Evolutionary conservation across 2,113 vertebrate genomes (phyloP), one percentile per base, ranked within the genome.

Genomic region (Equus quagga): DNA sequence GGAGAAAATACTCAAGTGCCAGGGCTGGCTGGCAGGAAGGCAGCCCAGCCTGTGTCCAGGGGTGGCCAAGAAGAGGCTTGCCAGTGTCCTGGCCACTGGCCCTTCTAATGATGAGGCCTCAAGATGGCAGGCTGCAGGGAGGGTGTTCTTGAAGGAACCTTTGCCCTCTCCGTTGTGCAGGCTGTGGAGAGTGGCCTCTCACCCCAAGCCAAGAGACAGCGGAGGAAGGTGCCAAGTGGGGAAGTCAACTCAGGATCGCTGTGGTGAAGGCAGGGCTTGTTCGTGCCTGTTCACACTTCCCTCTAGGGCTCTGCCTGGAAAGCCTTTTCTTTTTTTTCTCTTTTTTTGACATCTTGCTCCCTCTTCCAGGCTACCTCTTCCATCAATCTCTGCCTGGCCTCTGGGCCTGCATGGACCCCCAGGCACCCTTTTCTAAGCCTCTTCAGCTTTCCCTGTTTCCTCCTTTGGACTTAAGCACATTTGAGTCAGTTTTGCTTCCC

Each of bases 301-400:
- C 67, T 97, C 80, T 58, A 80, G 56, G 19, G 41, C 46, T 89
- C 62, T 87, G 81, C 90, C 41, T 44, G n/a, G 41, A 78, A 96
- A 89, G 8, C 14, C 33, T 31, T 93, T 69, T 36, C 4, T 33
- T 17, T 54, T 13, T 10, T 17, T 3, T 12, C 8, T 83, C 21
- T 2, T 82, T 87, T 81, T 49, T 58, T 95, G 84, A 36, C 18
- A 75, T 17, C n/a, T 51, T 91, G 54, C 3, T 83, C 51, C 28
- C 36, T 86, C 70, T 90, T 84, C 70, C 18, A 88, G 67, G 44
- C 69, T 46, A 4, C 51, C 56, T 84, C 9, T 83, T 81, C 24
- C 6, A 36, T 33, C 89, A 1, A 67, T 76, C 64, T 86, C 88
- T 73, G 54, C 26, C 23, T 65, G 41, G 60, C 79, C 56, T 60